Evolutionary conservation across 2,113 vertebrate genomes (phyloP).

Genomic region (Stomatorhinus ivindoensis): DNA sequence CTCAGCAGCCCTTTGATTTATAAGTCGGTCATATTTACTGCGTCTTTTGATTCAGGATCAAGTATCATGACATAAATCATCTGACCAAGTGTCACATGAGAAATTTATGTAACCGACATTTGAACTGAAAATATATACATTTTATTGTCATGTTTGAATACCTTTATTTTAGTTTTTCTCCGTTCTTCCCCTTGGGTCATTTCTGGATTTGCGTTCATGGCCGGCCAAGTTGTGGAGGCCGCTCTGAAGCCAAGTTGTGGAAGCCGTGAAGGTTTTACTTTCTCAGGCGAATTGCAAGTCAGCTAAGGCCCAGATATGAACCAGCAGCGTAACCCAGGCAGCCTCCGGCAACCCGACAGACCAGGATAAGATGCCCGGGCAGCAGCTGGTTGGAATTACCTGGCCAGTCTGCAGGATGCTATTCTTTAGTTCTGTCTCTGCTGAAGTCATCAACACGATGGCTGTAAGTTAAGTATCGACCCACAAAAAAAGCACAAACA

Average conservation of each 20-base stretch:
- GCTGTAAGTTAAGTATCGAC: not conserved
- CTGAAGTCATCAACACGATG: not conserved
- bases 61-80: not conserved
- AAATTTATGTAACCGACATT: not conserved
- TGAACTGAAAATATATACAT: not conserved
- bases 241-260: not conserved
- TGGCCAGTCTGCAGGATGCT: not conserved
- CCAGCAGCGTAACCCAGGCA: not conserved
- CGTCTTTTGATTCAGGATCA: not conserved
- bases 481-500: not conserved
- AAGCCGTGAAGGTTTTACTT: no score
- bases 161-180: not conserved
- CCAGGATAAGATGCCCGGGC: not conserved
- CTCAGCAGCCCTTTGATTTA: not conserved
- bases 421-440: not conserved
- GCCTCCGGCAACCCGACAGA: not conserved
- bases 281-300: not conserved
- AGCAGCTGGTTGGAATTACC: not conserved
- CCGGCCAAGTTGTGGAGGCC: not conserved
- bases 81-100: not conserved
- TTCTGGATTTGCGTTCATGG: not conserved
- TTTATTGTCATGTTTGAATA: not conserved
- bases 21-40: not conserved
- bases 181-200: not conserved
- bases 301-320: not conserved